phyloP scores from a whole-genome alignment of 2,113 vertebrate genomes.

The Odocoileus virginianus region DNA sequence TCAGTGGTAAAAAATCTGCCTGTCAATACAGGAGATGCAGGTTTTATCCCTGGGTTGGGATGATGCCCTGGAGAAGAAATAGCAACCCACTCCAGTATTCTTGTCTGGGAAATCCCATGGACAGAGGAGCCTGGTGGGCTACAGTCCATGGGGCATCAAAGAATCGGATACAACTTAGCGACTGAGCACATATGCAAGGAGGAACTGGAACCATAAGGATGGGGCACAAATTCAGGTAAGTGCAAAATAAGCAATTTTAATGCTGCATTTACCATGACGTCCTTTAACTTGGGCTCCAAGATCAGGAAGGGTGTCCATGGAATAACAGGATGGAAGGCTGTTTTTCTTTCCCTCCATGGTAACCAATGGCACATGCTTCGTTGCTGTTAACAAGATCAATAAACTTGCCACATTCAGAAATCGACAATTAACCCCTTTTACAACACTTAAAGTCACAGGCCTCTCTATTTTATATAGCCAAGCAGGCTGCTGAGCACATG shows the following conservation, averaged over 20 bases:
- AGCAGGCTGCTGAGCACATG: slow-evolving; percentile 53
- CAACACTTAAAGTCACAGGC: slow-evolving; percentile 63
- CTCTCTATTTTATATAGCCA: slow-evolving; percentile 62
- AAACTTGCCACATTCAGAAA: slow-evolving; percentile 83
- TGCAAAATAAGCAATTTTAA: background rate
- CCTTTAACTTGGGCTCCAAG: background rate
- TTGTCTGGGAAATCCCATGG: background rate
- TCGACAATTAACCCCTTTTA: slow-evolving; percentile 81
- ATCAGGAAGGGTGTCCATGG: background rate
- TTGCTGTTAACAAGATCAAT: slow-evolving; percentile 84
- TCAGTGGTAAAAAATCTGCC: background rate
- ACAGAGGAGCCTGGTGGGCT: background rate
- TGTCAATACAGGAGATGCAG: background rate
- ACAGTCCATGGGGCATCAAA: background rate
- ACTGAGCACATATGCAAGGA: background rate
- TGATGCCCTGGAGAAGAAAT: background rate
- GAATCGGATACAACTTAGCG: background rate
- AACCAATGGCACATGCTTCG: slow-evolving; percentile 66
- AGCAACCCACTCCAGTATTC: background rate
- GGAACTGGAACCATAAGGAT: background rate
- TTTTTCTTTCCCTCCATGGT: slow-evolving; percentile 65
- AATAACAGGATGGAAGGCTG: slow-evolving; percentile 28
- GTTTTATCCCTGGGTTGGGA: background rate
- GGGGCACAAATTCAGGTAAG: background rate
- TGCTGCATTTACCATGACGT: background rate